These are phyloP conservation scores for Aspidiotus destructor DNA, from an alignment of 2,888 invertebrate genomes.

Conservation along the genomic window DNA sequence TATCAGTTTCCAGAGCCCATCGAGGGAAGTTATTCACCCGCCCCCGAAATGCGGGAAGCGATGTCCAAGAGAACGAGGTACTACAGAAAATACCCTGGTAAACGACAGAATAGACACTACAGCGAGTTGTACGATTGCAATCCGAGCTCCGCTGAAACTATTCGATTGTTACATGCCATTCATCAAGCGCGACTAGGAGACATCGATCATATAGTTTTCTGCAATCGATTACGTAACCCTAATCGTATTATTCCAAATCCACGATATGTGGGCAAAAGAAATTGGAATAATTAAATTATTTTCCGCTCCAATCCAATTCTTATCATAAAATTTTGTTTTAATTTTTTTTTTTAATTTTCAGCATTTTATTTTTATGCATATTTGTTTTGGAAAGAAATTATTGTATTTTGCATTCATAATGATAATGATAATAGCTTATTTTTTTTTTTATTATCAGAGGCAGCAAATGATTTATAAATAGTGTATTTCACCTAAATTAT, in stretches of 20 bases:
- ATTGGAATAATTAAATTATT: slow-evolving; percentile 8
- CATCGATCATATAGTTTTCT: slow-evolving; percentile 25
- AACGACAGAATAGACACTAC: slow-evolving; percentile 22
- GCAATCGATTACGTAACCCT: slow-evolving; percentile 26
- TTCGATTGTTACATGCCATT: slow-evolving; percentile 24
- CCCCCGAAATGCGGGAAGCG: neutral
- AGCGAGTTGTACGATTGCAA: slow-evolving; percentile 27
- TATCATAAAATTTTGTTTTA: neutral
- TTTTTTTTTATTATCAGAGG: too few species aligned
- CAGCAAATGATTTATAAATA: too few species aligned
- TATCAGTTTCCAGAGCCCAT: neutral
- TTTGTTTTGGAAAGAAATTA: neutral
- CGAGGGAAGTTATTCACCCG: neutral
- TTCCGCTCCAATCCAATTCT: neutral
- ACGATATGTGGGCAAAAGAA: slow-evolving; percentile 23
- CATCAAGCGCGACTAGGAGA: slow-evolving; percentile 27
- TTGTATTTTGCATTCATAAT: too few species aligned
- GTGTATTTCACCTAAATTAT: too few species aligned
- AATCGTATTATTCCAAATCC: slow-evolving; percentile 27
- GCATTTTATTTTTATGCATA: slow-evolving; percentile 1
- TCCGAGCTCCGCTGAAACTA: slow-evolving; percentile 20
- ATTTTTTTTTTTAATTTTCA: neutral
- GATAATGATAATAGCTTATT: too few species aligned
- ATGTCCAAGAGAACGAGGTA: slow-evolving; percentile 19
- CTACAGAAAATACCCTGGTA: slow-evolving; percentile 25